phyloP scores from a whole-genome alignment of 2,797 vertebrate genomes.

The Allobates femoralis region DNA sequence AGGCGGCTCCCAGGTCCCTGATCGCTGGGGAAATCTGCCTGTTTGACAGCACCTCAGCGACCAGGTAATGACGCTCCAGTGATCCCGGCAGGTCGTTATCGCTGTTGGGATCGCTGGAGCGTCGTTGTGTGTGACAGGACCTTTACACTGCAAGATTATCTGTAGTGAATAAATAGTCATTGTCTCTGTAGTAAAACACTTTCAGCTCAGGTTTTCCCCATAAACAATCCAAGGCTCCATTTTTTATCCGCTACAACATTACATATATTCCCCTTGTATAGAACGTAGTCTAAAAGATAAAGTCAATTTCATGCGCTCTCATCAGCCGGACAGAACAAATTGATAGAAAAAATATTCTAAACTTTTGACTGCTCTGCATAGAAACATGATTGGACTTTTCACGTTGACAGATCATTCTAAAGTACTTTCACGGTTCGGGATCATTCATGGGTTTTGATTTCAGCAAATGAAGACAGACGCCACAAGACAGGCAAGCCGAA shows the following conservation, averaged over 20 bases:
- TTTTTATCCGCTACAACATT: neutral
- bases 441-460: slow-evolving; percentile 68
- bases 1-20: no score
- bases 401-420: slow-evolving; percentile 65
- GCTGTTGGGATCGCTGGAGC: no score
- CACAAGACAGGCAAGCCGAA: slow-evolving; percentile 62
- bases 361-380: neutral
- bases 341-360: slow-evolving; percentile 12
- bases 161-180: no score
- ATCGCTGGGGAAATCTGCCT: no score
- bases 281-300: slow-evolving; percentile 15
- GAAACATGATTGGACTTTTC: slow-evolving; percentile 62
- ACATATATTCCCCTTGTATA: neutral
- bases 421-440: slow-evolving; percentile 67
- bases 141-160: neutral
- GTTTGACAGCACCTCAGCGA: no score
- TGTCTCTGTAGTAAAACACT: neutral
- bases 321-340: slow-evolving; percentile 19
- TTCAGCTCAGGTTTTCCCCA: neutral
- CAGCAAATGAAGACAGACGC: slow-evolving; percentile 67
- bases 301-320: slow-evolving; percentile 19
- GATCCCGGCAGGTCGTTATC: no score
- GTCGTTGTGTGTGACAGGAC: no score
- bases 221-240: neutral
- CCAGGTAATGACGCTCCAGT: no score